Base-by-base conservation (phyloP, 2,113 vertebrate genomes). In the Perca fluviatilis region DNA sequence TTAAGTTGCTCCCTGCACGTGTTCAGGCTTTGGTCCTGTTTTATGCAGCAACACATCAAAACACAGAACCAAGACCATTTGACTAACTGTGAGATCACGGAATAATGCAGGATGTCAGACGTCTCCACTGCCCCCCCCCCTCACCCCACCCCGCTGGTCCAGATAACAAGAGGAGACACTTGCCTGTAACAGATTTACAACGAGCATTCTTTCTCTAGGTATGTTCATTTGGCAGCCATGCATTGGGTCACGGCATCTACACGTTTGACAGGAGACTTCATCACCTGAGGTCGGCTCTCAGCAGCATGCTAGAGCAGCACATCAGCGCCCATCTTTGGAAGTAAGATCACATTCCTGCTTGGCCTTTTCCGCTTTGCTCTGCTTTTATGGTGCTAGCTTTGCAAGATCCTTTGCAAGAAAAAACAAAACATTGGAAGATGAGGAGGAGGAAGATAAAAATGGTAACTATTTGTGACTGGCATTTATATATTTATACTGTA, bases 251-350 rank as follows among this genome's bases (percentile, higher is more conserved):
- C 0, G 96, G 97, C 71, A 95, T 97, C 77, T 98, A 96, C 30
- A 97, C 97, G 15, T 98, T 98, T 79, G 97, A 97, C 94, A 94
- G 97, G 33, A 94, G 97, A 84, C 95, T 97, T 43, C 97, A 97
- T 89, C 96, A 96, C 74, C 95, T 98, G 94, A 96, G 97, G 91
- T 96, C 96, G 0, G 97, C 97, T 19, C 95, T 98, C 72, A 97
- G 95, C 92, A 96, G 95, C 93, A 98, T 98, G 97, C 91, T 98
- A 91, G 97, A 98, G 88, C 93, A 95, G 82, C 97, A 98, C 92
- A 96, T 97, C 90, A 98, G 96, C 54, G 94, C 97, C 0, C 97
- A 97, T 90, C 95, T 97, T 86, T 98, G 97, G 97, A 98, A 95
- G 97, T 98, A 94, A 96, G 96, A 93, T 56, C n/a, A 27, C 33